Evolutionary conservation across 1,140 invertebrate genomes (phyloP).

Genomic region (Lamellibrachia luymesi): DNA sequence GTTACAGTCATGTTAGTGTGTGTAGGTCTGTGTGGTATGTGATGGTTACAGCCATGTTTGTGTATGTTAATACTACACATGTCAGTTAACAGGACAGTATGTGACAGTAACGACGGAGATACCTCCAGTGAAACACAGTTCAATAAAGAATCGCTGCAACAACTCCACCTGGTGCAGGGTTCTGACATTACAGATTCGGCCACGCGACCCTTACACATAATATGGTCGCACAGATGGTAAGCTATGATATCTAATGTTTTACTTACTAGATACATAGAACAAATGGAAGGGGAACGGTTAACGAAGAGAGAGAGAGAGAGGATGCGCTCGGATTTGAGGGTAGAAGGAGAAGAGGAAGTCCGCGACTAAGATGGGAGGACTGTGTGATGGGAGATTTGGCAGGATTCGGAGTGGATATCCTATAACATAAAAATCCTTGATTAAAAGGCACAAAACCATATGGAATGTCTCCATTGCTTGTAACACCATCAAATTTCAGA

Average conservation of each 20-base stretch:
- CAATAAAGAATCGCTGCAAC: neutral
- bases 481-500: too few species aligned
- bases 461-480: too few species aligned
- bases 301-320: too few species aligned
- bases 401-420: too few species aligned
- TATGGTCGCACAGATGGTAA: slow-evolving; percentile 77
- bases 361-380: too few species aligned
- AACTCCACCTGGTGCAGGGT: neutral
- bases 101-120: neutral
- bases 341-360: neutral
- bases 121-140: neutral
- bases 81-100: neutral
- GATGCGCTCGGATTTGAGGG: too few species aligned
- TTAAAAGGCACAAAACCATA: too few species aligned
- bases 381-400: too few species aligned
- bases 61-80: neutral
- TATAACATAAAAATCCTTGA: too few species aligned
- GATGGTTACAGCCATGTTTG: too few species aligned
- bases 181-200: neutral
- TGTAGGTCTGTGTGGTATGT: too few species aligned
- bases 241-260: slow-evolving; percentile 14
- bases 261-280: neutral
- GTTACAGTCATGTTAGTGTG: too few species aligned
- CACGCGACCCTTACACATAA: slow-evolving; percentile 62
- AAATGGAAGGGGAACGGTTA: neutral